Base-by-base conservation (phyloP, 1,140 invertebrate genomes). In the Stegodyphus mimosarum region DNA sequence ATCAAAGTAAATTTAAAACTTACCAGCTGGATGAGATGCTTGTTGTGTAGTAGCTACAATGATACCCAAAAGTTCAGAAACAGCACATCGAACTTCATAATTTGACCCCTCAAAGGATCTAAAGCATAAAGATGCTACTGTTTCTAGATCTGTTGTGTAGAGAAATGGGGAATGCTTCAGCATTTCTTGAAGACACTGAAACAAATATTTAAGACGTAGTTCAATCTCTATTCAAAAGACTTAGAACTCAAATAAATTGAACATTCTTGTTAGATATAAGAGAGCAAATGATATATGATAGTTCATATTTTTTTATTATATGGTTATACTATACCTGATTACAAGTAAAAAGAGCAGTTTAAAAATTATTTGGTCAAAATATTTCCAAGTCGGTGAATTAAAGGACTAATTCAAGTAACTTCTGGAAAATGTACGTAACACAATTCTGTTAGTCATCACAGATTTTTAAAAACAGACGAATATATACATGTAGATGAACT, bases 31-130 rank as follows among this genome's bases (percentile, higher is more conserved):
- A 69, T 89, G 87, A 83, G 88, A 88, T 11, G 88, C 88, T 76
- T 88, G 89, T 90, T 96, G 95, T 0, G 97, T 97, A 87, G 94
- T 94, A 10, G 96, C 96, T 84, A 96, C 94, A 1, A 90, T 52
- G 7, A 88, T 93, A 5, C 98, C 98, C 15, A 99, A 90, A 13
- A 99, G 92, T 90, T 96, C 95, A 6, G 98, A 96, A 66, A 99
- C 95, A 5, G 96, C 93, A 91, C 96, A 97, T 88, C 97, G 92
- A 5, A 97, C 96, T 92, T 99, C 96, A 91, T 98, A 98, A 91
- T 96, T 98, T 7, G 97, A 97, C 5, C 95, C 96, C 90, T 99
- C 97, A 87, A 99, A 95, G 66, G 96, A 94, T 85, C 97, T 93
- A 88, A 98, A 96, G 90, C 96, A 98, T 7, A 98, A 90, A 7